Evolutionary conservation across 2,113 vertebrate species (phyloP).

Genomic region (Murina feae): DNA sequence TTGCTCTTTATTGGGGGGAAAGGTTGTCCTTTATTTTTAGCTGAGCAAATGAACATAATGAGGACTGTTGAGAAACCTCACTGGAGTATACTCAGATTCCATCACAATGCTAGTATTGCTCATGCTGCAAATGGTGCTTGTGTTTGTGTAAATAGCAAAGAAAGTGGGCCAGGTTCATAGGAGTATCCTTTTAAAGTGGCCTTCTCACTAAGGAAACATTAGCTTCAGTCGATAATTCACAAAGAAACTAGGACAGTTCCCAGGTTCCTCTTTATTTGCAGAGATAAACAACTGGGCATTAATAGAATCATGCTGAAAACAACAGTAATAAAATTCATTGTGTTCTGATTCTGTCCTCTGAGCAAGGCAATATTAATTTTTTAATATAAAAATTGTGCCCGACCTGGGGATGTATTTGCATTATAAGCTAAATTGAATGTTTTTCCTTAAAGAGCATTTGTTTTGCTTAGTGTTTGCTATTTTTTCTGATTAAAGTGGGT

Average conservation of each 20-base stretch:
- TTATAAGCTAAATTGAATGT: not conserved
- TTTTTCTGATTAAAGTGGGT: not conserved
- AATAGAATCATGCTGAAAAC: constrained; percentile 19
- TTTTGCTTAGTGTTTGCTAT: constrained; percentile 12
- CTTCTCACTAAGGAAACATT: constrained; percentile 47
- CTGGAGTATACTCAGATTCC: not conserved
- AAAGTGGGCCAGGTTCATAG: not conserved
- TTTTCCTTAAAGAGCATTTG: not conserved
- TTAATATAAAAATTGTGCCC: not conserved
- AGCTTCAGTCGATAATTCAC: constrained; percentile 49
- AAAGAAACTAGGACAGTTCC: constrained; percentile 69
- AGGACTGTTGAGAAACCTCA: not conserved
- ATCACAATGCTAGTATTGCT: not conserved
- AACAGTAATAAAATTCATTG: constrained; percentile 8
- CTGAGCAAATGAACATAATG: not conserved
- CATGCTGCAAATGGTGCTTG: not conserved
- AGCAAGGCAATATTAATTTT: constrained; percentile 23
- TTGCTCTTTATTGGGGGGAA: not conserved
- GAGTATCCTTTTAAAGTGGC: not conserved
- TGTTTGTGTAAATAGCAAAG: not conserved
- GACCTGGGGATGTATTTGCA: not conserved
- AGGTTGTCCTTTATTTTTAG: not conserved
- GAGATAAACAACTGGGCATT: constrained; percentile 45
- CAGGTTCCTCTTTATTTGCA: constrained; percentile 38
- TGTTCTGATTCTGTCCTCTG: constrained; percentile 35